Evolutionary conservation across 2,113 vertebrate genomes (phyloP).

Genomic region (Nipponia nippon): DNA sequence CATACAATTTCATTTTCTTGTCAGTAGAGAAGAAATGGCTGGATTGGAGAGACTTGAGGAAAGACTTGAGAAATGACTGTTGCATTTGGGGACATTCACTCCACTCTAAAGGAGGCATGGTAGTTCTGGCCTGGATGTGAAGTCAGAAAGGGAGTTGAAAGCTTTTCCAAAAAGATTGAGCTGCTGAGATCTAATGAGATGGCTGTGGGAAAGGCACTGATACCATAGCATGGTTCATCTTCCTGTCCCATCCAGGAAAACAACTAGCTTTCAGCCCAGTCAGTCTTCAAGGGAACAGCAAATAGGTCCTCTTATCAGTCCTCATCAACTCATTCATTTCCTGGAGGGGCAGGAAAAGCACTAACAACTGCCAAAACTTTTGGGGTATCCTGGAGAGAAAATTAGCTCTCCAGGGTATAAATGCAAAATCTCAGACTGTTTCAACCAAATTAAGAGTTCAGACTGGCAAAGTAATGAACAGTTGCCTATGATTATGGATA

Average conservation of each 20-base stretch:
- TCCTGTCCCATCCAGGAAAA: neutral
- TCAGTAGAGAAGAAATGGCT: neutral
- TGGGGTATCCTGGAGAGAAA: neutral
- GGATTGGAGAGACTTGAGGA: neutral
- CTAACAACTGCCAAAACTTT: slow-evolving; percentile 27
- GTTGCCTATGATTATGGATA: slow-evolving; percentile 18
- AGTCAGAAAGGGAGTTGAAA: neutral
- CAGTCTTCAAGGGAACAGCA: neutral
- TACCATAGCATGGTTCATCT: neutral
- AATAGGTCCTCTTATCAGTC: neutral
- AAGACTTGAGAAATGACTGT: neutral
- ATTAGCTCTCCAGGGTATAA: slow-evolving; percentile 34
- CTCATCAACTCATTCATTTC: neutral
- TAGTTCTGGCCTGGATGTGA: neutral
- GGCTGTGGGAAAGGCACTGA: neutral
- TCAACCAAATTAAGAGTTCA: neutral
- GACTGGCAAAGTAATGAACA: neutral
- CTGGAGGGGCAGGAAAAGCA: slow-evolving; percentile 14
- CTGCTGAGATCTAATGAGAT: neutral
- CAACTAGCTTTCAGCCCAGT: neutral
- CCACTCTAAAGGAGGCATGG: accelerated
- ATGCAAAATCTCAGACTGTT: slow-evolving; percentile 39
- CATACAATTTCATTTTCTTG: neutral
- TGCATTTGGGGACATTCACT: neutral
- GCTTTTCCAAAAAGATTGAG: neutral